Evolutionary conservation across 2,888 invertebrate genomes (phyloP).

Genomic region (Athalia circularis): DNA sequence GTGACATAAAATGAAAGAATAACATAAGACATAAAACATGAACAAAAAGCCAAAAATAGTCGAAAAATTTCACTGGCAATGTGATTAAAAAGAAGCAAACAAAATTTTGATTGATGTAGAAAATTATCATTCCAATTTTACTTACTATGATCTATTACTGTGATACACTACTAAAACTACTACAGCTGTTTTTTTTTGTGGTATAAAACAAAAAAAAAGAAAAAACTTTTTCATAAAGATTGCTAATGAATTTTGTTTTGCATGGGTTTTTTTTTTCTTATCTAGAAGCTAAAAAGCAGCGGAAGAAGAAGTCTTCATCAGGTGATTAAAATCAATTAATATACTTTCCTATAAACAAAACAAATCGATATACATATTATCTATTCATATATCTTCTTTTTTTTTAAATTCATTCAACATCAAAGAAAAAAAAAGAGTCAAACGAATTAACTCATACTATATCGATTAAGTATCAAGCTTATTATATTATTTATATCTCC

Average conservation of each 20-base stretch:
- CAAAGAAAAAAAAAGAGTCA: slow-evolving; percentile 20
- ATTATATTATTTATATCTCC: background rate
- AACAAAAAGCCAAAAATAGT: slow-evolving; percentile 12
- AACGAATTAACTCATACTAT: background rate
- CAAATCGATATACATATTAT: slow-evolving; percentile 19
- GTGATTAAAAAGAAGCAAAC: background rate
- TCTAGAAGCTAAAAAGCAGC: slow-evolving; percentile 95
- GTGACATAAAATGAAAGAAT: slow-evolving; percentile 3
- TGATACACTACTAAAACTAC: slow-evolving; percentile 6
- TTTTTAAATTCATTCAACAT: slow-evolving; percentile 13
- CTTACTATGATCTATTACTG: slow-evolving; percentile 30
- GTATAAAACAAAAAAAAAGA: background rate
- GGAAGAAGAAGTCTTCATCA: slow-evolving; percentile 93
- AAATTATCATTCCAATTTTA: slow-evolving; percentile 2
- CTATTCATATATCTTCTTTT: slow-evolving; percentile 35
- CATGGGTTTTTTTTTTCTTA: slow-evolving; percentile 73
- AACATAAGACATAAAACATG: background rate
- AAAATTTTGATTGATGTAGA: background rate
- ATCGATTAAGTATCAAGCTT: background rate
- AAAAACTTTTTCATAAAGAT: slow-evolving; percentile 42
- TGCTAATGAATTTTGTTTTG: slow-evolving; percentile 73
- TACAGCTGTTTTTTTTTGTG: no score
- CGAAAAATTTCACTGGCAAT: background rate
- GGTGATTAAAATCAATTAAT: slow-evolving; percentile 79
- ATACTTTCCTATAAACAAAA: slow-evolving; percentile 33